Conservation (phyloP, 1,140 invertebrate species). For the Andrena cerasifolii region DNA sequence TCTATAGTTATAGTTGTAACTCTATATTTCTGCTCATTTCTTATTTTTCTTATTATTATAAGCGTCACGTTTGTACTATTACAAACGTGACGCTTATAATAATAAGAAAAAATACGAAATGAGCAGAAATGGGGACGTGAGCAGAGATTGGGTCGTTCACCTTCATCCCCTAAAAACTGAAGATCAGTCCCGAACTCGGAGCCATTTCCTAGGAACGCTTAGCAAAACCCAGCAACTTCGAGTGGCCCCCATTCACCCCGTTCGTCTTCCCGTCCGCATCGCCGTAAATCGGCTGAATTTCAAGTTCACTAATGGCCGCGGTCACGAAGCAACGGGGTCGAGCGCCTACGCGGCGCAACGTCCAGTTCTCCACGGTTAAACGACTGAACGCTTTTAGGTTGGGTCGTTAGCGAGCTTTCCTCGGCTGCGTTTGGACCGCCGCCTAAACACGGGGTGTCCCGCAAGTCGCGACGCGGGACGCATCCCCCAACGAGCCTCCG, state of each 20-base stretch:
- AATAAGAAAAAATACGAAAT: too few species aligned
- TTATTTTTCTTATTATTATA: too few species aligned
- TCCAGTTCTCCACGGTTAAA: slow-evolving; percentile 50
- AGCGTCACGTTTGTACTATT: too few species aligned
- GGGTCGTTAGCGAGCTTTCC: slow-evolving; percentile 39
- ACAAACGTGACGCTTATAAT: too few species aligned
- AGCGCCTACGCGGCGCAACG: slow-evolving; percentile 12
- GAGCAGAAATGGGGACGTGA: too few species aligned
- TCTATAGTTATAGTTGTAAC: too few species aligned
- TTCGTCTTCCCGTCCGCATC: neutral
- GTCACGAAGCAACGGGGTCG: slow-evolving; percentile 5
- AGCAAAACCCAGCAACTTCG: neutral
- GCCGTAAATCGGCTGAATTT: slow-evolving; percentile 53
- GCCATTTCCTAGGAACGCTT: slow-evolving; percentile 25
- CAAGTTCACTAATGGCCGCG: slow-evolving; percentile 53
- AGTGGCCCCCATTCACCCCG: neutral
- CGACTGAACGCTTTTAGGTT: slow-evolving; percentile 47
- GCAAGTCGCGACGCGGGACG: neutral
- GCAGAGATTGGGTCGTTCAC: too few species aligned
- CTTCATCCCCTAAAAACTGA: too few species aligned
- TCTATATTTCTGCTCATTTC: too few species aligned
- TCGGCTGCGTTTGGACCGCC: slow-evolving; percentile 27
- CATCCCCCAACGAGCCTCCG: too few species aligned
- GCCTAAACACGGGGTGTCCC: slow-evolving; percentile 18
- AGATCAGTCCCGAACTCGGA: too few species aligned